Percentiles rank a stretch among this genome's conserved stretches.
phyloP scores from a whole-genome alignment of 2,113 vertebrate genomes.

The Columba janthina region DNA sequence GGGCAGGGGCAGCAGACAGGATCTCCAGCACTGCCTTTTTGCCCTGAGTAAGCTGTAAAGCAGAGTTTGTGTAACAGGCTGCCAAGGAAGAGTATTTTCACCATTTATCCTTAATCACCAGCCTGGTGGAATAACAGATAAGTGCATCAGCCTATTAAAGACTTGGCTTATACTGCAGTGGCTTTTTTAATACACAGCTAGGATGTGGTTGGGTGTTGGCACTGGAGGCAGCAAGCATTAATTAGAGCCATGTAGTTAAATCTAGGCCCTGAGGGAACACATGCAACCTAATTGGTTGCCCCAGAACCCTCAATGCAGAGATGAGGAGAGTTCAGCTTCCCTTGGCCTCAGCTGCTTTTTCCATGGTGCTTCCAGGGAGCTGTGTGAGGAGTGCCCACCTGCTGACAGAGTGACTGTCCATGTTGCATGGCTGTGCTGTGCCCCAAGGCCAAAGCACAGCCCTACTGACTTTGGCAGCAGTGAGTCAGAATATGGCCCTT shows the following conservation, averaged over 20 bases:
- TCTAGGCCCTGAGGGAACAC: background rate
- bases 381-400: background rate
- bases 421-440: background rate
- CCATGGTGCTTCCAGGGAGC: background rate
- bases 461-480: background rate
- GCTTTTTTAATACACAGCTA: background rate
- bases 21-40: background rate
- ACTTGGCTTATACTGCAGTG: background rate
- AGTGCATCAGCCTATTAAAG: conserved; percentile 15
- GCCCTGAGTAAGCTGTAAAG: background rate
- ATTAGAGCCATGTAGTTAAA: conserved; percentile 13
- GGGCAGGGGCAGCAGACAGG: background rate
- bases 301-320: background rate
- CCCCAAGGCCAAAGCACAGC: background rate
- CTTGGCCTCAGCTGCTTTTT: background rate
- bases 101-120: background rate
- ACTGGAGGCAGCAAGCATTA: background rate
- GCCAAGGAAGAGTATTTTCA: background rate
- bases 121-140: background rate
- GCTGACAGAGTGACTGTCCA: background rate
- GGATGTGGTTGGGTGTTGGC: conserved; percentile 3
- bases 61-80: background rate
- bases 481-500: background rate
- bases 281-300: background rate
- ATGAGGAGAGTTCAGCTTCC: background rate